Percentiles rank a stretch among this genome's conserved stretches.
Evolutionary conservation across 2,797 vertebrate genomes (phyloP).

Genomic region (Poecilia velifera): DNA sequence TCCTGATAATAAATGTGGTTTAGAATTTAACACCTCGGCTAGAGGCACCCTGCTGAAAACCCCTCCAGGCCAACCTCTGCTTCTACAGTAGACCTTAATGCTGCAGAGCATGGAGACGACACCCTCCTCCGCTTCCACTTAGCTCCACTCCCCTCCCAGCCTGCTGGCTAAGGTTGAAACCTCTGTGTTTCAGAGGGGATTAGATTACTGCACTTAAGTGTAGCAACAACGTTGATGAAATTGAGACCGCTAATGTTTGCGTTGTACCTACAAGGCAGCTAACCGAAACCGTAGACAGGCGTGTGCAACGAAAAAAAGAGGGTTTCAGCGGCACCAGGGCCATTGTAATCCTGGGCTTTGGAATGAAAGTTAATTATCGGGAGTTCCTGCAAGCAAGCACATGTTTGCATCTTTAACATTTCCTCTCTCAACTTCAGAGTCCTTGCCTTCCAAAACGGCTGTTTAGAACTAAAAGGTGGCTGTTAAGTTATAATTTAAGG

Average conservation of each 20-base stretch:
- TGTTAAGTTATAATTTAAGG: constrained; percentile 8
- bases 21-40: constrained; percentile 84
- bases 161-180: constrained; percentile 77
- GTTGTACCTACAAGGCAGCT: constrained; percentile 79
- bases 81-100: constrained; percentile 72
- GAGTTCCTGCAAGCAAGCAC: constrained; percentile 29
- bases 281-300: constrained; percentile 49
- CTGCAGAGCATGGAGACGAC: constrained; percentile 68
- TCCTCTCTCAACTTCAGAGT: constrained; percentile 16
- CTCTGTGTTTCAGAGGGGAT: constrained; percentile 78
- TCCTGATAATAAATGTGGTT: constrained; percentile 80
- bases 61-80: constrained; percentile 69
- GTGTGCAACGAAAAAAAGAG: constrained; percentile 36
- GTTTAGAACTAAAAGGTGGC: constrained; percentile 10
- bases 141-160: constrained; percentile 63
- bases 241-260: constrained; percentile 79
- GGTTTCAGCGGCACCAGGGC: constrained; percentile 15
- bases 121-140: constrained; percentile 66
- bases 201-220: constrained; percentile 83
- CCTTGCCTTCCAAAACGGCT: constrained; percentile 12
- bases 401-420: constrained; percentile 37
- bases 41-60: constrained; percentile 79
- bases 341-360: constrained; percentile 14
- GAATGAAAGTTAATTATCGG: constrained; percentile 38
- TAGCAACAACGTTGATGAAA: constrained; percentile 82